Evolutionary conservation across 2,113 vertebrate genomes (phyloP).

Genomic region (Chionodraco myersi): DNA sequence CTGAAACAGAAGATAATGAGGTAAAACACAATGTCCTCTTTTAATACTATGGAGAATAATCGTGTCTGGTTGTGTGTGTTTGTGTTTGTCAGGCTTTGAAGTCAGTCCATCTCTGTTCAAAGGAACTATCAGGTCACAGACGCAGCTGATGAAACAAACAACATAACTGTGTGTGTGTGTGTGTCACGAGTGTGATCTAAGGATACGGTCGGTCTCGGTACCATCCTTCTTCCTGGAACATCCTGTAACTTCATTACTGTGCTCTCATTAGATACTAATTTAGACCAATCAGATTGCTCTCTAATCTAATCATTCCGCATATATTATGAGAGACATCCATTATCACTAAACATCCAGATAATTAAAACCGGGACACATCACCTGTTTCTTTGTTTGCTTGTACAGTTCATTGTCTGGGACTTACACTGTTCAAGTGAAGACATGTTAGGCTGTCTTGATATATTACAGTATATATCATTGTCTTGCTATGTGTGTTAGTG

Average conservation of each 20-base stretch:
- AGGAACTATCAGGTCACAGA: slow-evolving; percentile 36
- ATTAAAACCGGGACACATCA: slow-evolving; percentile 43
- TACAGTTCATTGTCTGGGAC: not conserved
- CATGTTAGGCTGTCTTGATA: not conserved
- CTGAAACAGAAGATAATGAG: slow-evolving; percentile 17
- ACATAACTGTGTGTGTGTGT: slow-evolving; percentile 3
- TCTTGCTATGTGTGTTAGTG: not conserved
- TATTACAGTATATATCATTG: not conserved
- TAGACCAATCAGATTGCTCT: slow-evolving; percentile 69
- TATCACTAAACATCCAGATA: slow-evolving; percentile 60
- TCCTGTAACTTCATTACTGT: slow-evolving; percentile 71
- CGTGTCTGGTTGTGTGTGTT: not conserved
- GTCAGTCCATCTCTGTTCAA: slow-evolving; percentile 35
- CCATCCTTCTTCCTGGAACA: slow-evolving; percentile 76
- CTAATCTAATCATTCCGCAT: slow-evolving; percentile 74
- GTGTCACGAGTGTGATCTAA: slow-evolving; percentile 48
- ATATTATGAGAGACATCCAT: slow-evolving; percentile 70
- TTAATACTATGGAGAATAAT: slow-evolving; percentile 18
- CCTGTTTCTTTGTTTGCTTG: slow-evolving; percentile 28
- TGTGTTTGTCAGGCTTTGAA: slow-evolving; percentile 42
- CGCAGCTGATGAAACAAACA: slow-evolving; percentile 54
- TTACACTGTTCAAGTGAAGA: not conserved
- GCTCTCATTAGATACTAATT: slow-evolving; percentile 76
- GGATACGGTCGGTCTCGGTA: slow-evolving; percentile 29
- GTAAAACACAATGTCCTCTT: slow-evolving; percentile 11